A percentile compares a stretch with the other conserved stretches of the same genome.
phyloP scores from a whole-genome alignment of 2,113 vertebrate genomes.

The Cheirogaleus medius region DNA sequence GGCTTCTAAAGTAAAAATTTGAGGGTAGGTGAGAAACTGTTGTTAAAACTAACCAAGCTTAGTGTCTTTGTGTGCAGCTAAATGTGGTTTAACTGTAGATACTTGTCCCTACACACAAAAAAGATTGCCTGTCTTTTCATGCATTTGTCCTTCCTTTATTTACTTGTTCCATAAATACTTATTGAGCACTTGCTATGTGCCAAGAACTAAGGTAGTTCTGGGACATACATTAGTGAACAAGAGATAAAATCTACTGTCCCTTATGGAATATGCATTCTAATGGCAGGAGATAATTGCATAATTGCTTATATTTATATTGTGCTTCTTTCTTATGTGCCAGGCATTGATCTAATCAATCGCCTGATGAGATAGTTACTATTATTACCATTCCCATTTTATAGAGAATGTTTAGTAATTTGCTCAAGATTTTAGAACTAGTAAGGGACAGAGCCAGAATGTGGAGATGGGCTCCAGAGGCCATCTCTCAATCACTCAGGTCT shows the following conservation, averaged over 20 bases:
- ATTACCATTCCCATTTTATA: not conserved
- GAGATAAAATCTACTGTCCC: constrained; percentile 13
- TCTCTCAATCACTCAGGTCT: not conserved
- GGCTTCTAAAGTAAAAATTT: not conserved
- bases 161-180: constrained; percentile 41
- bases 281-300: constrained; percentile 11
- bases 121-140: not conserved
- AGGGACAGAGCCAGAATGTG: not conserved
- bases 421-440: not conserved
- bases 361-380: constrained; percentile 22
- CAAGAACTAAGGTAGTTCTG: constrained; percentile 1
- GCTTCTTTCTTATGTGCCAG: not conserved
- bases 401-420: not conserved
- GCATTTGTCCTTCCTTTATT: constrained; percentile 2
- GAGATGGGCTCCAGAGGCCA: not conserved
- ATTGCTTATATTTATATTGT: not conserved
- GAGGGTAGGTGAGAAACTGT: not conserved
- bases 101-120: not conserved
- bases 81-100: not conserved
- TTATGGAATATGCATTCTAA: not conserved
- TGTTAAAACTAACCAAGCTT: not conserved
- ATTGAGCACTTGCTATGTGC: not conserved
- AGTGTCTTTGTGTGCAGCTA: not conserved
- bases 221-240: not conserved
- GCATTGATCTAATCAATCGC: not conserved